These are phyloP conservation scores for Stegostoma tigrinum DNA, from an alignment of 2,113 vertebrate genomes.

Conservation along the genomic window DNA sequence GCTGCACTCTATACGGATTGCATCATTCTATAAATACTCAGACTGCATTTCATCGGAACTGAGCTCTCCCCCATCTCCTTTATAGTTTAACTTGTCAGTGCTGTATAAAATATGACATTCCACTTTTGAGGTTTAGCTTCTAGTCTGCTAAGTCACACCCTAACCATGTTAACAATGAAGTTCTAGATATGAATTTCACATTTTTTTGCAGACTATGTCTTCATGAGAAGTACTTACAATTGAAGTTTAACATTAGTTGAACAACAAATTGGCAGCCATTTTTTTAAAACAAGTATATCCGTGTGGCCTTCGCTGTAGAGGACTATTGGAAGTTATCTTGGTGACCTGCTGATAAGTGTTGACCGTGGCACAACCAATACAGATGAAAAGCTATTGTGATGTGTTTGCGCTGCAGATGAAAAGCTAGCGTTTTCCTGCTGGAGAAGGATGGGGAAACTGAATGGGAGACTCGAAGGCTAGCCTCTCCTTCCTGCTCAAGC, in stretches of 20 bases:
- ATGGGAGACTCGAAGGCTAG: slow-evolving; percentile 21
- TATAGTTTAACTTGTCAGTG: neutral
- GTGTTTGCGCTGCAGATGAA: slow-evolving; percentile 15
- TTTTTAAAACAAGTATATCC: neutral
- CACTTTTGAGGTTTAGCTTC: neutral
- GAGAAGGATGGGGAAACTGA: neutral
- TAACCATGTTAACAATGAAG: neutral
- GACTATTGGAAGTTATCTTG: neutral
- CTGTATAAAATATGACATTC: neutral
- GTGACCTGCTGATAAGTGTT: slow-evolving; percentile 6
- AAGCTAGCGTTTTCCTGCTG: neutral
- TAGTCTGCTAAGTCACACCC: neutral
- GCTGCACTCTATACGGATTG: neutral
- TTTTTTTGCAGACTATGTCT: neutral
- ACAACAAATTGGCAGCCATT: neutral
- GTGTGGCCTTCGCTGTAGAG: neutral
- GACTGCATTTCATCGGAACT: neutral
- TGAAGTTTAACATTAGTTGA: neutral
- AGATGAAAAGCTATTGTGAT: neutral
- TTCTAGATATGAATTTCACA: neutral
- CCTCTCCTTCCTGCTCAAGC: slow-evolving; percentile 19
- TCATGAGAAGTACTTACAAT: neutral
- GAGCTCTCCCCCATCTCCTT: neutral
- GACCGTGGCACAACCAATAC: neutral
- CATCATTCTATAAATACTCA: slow-evolving; percentile 13